phyloP scores from a whole-genome alignment of 2,113 vertebrate species.

The Neopipo cinnamomea region DNA sequence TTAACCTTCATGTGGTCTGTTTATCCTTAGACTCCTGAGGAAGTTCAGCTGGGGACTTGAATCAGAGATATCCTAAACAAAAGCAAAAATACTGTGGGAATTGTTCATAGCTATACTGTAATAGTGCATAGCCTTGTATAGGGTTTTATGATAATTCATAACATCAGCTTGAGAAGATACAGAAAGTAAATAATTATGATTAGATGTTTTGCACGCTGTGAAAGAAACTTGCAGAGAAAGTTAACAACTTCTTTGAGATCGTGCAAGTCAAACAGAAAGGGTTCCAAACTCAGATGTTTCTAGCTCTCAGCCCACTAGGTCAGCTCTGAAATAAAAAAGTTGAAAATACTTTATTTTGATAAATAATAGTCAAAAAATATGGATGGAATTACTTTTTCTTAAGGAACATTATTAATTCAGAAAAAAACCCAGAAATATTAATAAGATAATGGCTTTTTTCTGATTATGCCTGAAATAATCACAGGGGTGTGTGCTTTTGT shows the following conservation, averaged over 20 bases:
- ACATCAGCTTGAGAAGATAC: neutral
- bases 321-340: neutral
- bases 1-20: neutral
- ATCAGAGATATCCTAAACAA: neutral
- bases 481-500: neutral
- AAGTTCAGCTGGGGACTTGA: neutral
- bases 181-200: neutral
- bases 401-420: neutral
- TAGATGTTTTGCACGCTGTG: neutral
- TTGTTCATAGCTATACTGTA: neutral
- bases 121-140: neutral
- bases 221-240: neutral
- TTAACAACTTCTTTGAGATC: neutral
- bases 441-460: neutral
- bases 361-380: neutral
- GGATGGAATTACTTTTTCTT: neutral
- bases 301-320: neutral
- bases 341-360: constrained; percentile 22
- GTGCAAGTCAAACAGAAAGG: neutral
- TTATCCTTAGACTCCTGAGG: neutral
- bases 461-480: neutral
- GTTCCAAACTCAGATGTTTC: neutral
- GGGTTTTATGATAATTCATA: neutral
- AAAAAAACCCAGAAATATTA: neutral
- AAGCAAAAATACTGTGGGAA: neutral